Conservation (phyloP, 2,113 vertebrate species). For the Dicentrarchus labrax region DNA sequence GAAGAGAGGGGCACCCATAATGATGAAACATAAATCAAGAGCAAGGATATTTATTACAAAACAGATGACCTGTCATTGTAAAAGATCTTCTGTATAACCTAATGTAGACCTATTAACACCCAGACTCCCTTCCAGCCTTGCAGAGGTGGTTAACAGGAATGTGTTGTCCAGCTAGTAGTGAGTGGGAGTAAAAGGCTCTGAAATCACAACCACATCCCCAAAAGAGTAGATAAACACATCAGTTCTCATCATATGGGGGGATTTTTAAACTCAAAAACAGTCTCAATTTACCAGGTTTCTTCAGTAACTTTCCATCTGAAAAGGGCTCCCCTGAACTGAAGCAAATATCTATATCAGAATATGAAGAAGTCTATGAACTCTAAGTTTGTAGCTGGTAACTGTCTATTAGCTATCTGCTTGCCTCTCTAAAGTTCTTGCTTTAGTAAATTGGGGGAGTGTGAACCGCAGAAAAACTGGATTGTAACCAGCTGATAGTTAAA, state of each 20-base stretch:
- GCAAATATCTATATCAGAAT: neutral
- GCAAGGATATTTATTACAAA: neutral
- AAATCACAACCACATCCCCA: neutral
- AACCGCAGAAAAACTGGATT: neutral
- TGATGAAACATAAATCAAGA: neutral
- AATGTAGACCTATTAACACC: neutral
- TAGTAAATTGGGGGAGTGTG: neutral
- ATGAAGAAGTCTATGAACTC: neutral
- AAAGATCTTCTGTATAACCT: neutral
- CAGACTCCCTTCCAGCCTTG: neutral
- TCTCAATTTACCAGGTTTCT: neutral
- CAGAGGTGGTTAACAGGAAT: neutral
- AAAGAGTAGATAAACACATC: slow-evolving; percentile 23
- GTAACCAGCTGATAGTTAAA: neutral
- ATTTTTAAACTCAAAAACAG: neutral
- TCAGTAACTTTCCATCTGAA: neutral
- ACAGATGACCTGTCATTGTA: neutral
- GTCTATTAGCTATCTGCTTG: neutral
- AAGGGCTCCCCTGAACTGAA: neutral
- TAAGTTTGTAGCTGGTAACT: neutral
- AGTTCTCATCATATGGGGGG: slow-evolving; percentile 5
- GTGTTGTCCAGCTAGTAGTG: neutral
- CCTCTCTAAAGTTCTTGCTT: neutral
- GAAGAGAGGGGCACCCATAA: neutral
- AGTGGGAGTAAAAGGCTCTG: slow-evolving; percentile 20